Evolutionary conservation across 1,140 invertebrate genomes (phyloP).

Genomic region (Halotydeus destructor): DNA sequence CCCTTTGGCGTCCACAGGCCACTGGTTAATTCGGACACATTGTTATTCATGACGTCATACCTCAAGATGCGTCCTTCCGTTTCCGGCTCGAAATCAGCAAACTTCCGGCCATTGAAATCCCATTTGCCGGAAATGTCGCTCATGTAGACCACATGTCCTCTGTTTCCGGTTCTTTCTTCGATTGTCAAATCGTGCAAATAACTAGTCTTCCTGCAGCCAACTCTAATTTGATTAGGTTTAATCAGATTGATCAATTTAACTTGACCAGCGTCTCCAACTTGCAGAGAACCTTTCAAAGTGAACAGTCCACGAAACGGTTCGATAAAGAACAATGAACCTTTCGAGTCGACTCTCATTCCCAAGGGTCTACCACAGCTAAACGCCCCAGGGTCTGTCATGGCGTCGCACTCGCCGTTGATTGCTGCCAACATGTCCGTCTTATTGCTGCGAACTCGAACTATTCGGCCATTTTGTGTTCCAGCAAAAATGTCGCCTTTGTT

Average conservation of each 20-base stretch:
- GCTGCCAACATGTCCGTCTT: conserved; percentile 8
- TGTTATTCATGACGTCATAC: conserved; percentile 4
- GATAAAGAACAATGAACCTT: conserved; percentile 42
- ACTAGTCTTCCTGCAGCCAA: neutral
- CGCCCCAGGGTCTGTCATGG: conserved; percentile 2
- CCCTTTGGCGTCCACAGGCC: conserved; percentile 9
- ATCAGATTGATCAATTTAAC: neutral
- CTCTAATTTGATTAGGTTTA: neutral
- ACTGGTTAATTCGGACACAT: neutral
- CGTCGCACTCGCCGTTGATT: conserved; percentile 5
- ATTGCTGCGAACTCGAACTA: too few species aligned
- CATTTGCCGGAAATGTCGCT: conserved; percentile 7
- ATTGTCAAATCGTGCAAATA: conserved; percentile 10
- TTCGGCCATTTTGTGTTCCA: too few species aligned
- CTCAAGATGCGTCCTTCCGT: conserved; percentile 6
- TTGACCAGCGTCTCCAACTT: neutral
- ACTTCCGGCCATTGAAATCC: conserved; percentile 2
- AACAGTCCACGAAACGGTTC: conserved; percentile 55
- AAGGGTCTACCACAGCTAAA: conserved; percentile 57
- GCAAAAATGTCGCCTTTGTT: too few species aligned
- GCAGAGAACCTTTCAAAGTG: too few species aligned
- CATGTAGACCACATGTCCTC: conserved; percentile 8
- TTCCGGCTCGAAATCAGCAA: conserved; percentile 3
- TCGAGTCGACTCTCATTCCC: conserved; percentile 47
- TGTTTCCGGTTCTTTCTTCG: conserved; percentile 5